Conservation (phyloP, 2,888 invertebrate genomes). For the Fissipunctia ypsillon region DNA sequence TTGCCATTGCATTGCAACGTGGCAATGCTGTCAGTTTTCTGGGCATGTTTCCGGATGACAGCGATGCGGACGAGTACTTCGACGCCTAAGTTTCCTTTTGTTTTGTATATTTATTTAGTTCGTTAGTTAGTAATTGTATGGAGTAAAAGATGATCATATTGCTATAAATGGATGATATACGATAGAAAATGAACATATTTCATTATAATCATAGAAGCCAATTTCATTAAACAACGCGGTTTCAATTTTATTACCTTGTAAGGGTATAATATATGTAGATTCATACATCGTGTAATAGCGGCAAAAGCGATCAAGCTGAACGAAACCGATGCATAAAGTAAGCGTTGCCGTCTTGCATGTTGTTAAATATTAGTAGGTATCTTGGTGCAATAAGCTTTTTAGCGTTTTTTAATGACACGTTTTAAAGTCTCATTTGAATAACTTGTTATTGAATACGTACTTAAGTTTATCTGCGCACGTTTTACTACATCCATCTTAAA, state of each 20-base stretch:
- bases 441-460: slow-evolving; percentile 37
- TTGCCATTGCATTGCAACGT: too few relatives aligned
- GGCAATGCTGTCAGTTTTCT: too few relatives aligned
- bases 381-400: slow-evolving; percentile 53
- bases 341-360: slow-evolving; percentile 62
- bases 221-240: slow-evolving; percentile 40
- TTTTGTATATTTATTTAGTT: too few relatives aligned
- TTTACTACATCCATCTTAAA: slow-evolving; percentile 17
- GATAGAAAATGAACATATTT: not conserved
- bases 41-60: too few relatives aligned
- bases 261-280: slow-evolving; percentile 30
- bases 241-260: slow-evolving; percentile 30
- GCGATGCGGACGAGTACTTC: too few relatives aligned
- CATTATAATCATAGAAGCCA: not conserved
- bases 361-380: slow-evolving; percentile 63
- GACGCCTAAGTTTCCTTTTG: too few relatives aligned
- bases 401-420: slow-evolving; percentile 55
- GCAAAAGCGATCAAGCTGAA: slow-evolving; percentile 78
- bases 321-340: slow-evolving; percentile 76
- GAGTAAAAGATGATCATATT: too few relatives aligned
- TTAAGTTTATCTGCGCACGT: slow-evolving; percentile 28
- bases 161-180: too few relatives aligned
- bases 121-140: too few relatives aligned
- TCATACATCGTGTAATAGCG: slow-evolving; percentile 51
- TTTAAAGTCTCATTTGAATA: slow-evolving; percentile 55